Evolutionary conservation across 1,140 invertebrate genomes (phyloP), one percentile per base, ranked within the genome.

Genomic region (Mizuhopecten yessoensis): DNA sequence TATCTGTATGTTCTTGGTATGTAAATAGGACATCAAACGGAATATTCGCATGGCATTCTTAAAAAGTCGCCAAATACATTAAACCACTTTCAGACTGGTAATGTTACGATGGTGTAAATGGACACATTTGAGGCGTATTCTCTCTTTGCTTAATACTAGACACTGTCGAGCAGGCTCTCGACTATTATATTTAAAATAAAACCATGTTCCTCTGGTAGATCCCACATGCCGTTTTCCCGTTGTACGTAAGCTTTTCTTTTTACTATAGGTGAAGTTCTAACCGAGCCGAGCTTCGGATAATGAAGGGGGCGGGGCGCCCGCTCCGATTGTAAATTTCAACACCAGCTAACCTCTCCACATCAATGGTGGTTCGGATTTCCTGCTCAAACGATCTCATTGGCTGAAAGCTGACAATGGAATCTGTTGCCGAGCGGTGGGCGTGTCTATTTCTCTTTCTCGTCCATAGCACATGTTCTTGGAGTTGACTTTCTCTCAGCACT

Each of bases 331-430:
- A 75, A 75, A 75, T 75, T 75, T 75, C 57, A 75, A 75, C 57
- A 75, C 57, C 57, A 75, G 57, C 57, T 75, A 75, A 75, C 57
- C 57, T 75, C 57, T 75, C 57, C 57, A 75, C 57, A 75, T 75
- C 57, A 75, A 75, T 75, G 57, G 57, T 29, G 57, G 57, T 75
- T 75, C 57, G 57, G 57, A 75, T 75, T 75, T 75, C 57, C 57
- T 75, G 57, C 57, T 75, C 57, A 75, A 75, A 75, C 57, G 57
- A 75, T 75, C 57, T 11, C 57, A 75, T 75, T 75, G 57, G 57
- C 57, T 75, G 23, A 75, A 75, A 75, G 57, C 57, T 75, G 57
- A 75, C 57, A 75, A 75, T 75, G 57, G 57, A 75, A 75, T 75
- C 57, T 75, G 29, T 75, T 75, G 57, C 57, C 57, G 57, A 75